These are phyloP conservation scores for Chelon labrosus DNA, from an alignment of 2,797 vertebrate genomes.

Conservation along the genomic window DNA sequence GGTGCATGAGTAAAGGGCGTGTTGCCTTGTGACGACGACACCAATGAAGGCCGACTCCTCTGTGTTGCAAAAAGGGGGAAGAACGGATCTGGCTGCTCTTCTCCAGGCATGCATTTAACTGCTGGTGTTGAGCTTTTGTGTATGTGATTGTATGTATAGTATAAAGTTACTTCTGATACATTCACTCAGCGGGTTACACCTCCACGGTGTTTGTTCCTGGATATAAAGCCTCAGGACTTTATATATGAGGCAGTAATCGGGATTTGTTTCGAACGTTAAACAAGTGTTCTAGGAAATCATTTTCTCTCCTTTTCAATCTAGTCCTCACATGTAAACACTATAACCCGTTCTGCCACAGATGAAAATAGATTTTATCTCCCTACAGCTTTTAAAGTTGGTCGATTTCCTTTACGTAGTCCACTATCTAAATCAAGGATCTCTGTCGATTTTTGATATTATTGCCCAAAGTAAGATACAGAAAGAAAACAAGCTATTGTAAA, in stretches of 20 bases:
- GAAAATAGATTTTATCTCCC: background rate
- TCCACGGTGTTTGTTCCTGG: background rate
- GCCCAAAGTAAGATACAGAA: background rate
- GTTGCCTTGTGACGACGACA: constrained; percentile 36
- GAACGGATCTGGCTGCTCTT: background rate
- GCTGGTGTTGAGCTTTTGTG: background rate
- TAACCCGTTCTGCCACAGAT: background rate
- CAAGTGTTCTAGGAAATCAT: background rate
- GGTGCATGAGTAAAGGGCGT: constrained; percentile 47
- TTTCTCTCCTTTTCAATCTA: background rate
- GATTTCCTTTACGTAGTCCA: background rate
- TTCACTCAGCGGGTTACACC: background rate
- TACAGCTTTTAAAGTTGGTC: too few relatives aligned
- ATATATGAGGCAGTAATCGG: background rate
- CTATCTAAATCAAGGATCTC: background rate
- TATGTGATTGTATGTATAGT: background rate
- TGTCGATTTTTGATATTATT: background rate
- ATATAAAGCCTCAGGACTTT: background rate
- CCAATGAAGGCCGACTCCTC: constrained; percentile 23
- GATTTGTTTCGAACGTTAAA: constrained; percentile 3
- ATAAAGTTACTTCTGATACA: constrained; percentile 10
- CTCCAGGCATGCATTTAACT: background rate
- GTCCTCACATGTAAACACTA: background rate
- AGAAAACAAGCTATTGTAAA: background rate
- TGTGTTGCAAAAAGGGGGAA: constrained; percentile 1